Conservation (phyloP, 2,888 invertebrate species). For the Caenorhabditis auriculariae region DNA sequence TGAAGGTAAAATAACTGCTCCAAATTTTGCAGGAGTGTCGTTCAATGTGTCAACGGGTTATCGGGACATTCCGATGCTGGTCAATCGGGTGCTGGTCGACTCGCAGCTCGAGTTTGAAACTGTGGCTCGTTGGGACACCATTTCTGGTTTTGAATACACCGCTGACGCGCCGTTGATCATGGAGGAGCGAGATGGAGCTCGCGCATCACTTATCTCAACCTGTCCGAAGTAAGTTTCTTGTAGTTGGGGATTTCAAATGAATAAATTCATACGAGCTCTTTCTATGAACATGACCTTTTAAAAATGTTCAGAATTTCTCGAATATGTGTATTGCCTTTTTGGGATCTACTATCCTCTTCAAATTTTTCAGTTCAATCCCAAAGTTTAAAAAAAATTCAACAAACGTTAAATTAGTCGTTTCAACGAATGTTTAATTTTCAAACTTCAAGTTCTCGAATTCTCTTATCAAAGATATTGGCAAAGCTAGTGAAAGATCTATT, state of each 20-base stretch:
- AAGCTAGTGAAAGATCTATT: no score
- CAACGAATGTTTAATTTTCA: no score
- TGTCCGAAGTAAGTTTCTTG: conserved; percentile 38
- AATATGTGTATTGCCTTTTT: no score
- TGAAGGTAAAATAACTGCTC: conserved; percentile 6
- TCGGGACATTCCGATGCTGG: conserved; percentile 33
- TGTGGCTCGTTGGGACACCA: conserved; percentile 18
- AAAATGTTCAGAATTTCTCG: no score
- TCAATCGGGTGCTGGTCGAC: conserved; percentile 42
- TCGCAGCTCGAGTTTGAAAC: conserved; percentile 36
- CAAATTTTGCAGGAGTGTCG: conserved; percentile 24
- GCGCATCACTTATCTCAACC: conserved; percentile 21
- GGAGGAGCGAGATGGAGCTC: conserved; percentile 40
- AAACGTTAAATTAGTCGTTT: no score
- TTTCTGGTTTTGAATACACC: conserved; percentile 34
- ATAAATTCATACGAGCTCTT: no score
- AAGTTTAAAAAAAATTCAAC: conserved; percentile 1
- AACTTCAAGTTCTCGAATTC: no score
- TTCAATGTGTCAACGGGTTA: conserved; percentile 41
- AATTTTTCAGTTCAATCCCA: neutral
- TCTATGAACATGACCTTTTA: no score
- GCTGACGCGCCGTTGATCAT: conserved; percentile 25
- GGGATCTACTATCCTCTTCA: neutral
- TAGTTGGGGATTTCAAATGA: no score
- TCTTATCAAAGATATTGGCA: no score